phyloP scores from a whole-genome alignment of 2,797 vertebrate genomes.

The Danio jaintianensis region DNA sequence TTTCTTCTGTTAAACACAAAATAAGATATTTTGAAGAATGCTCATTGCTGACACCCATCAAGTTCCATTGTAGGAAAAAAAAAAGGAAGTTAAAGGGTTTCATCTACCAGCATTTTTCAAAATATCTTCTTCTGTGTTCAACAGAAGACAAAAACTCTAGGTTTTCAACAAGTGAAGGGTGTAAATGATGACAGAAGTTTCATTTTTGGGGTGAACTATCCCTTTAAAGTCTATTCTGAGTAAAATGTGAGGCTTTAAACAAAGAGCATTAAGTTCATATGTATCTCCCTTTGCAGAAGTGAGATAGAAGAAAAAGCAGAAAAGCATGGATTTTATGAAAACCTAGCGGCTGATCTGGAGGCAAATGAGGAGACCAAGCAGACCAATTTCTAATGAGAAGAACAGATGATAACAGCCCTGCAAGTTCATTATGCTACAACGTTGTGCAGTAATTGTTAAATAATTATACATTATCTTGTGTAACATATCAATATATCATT shows the following conservation, averaged over 20 bases:
- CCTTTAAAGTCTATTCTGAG: neutral
- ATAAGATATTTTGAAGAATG: no score
- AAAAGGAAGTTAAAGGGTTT: no score
- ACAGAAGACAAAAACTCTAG: no score
- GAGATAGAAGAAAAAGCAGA: neutral
- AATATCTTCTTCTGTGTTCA: no score
- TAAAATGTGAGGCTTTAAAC: neutral
- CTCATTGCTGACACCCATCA: no score
- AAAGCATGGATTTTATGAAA: constrained; percentile 26
- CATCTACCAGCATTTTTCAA: no score
- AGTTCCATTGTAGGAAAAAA: no score
- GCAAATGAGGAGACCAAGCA: neutral
- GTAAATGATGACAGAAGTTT: no score
- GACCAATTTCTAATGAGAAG: constrained; percentile 46
- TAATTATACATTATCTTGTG: neutral
- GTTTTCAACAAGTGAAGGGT: no score
- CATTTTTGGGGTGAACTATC: no score
- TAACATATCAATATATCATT: neutral
- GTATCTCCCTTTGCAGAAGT: constrained; percentile 61
- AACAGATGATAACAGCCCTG: neutral
- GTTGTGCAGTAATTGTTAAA: constrained; percentile 10
- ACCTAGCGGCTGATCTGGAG: constrained; percentile 13
- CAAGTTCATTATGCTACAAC: neutral
- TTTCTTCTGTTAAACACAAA: no score
- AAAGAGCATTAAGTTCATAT: constrained; percentile 1